Evolutionary conservation across 1,140 invertebrate species (phyloP).

Genomic region (Drosophila mojavensis): DNA sequence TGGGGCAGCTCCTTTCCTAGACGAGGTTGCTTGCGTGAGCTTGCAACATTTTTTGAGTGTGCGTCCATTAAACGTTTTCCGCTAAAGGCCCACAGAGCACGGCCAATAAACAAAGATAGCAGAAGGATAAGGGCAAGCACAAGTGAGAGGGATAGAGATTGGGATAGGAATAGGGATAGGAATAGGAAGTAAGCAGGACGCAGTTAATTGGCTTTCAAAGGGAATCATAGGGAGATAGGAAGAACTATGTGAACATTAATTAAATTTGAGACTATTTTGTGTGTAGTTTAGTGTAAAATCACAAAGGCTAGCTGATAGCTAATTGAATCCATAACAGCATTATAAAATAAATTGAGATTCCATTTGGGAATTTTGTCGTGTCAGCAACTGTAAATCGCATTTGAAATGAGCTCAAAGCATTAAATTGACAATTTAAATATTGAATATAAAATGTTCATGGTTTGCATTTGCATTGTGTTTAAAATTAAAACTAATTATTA

Average conservation of each 20-base stretch:
- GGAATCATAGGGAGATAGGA: no score
- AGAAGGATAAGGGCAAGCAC: background rate
- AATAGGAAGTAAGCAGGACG: slow-evolving; percentile 8
- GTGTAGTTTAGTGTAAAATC: background rate
- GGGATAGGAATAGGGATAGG: no score
- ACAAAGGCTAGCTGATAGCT: no score
- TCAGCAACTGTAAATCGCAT: background rate
- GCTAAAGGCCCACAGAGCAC: slow-evolving; percentile 16
- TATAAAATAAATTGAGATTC: background rate
- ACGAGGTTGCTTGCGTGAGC: slow-evolving; percentile 34
- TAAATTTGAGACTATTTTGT: background rate
- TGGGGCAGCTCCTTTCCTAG: background rate
- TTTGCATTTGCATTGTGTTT: slow-evolving; percentile 17
- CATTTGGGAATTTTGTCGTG: background rate
- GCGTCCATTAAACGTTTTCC: slow-evolving; percentile 41
- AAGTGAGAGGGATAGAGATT: background rate
- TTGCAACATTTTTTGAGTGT: slow-evolving; percentile 28
- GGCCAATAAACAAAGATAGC: slow-evolving; percentile 36
- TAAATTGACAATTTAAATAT: slow-evolving; percentile 3
- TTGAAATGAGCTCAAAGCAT: no score
- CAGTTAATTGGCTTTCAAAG: slow-evolving; percentile 34
- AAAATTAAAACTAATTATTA: no score
- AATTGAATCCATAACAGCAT: no score
- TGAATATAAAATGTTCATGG: slow-evolving; percentile 8
- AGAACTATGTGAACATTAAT: background rate